A percentile compares a stretch with the other conserved stretches of the same genome.
These are phyloP conservation scores for Phlogophora meticulosa DNA, from an alignment of 2,888 invertebrate species.

Conservation along the genomic window DNA sequence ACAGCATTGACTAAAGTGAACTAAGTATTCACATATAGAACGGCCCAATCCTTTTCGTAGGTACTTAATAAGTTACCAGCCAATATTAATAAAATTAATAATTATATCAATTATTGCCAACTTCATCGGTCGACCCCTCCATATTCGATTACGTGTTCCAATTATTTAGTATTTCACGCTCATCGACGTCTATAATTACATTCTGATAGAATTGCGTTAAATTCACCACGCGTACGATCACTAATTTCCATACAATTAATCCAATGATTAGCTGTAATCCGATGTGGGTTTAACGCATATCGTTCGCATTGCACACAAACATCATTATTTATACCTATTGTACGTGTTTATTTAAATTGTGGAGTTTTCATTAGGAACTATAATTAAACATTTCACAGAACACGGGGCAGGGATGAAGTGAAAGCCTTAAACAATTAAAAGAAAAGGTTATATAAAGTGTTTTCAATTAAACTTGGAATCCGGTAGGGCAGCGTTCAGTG, in stretches of 20 bases:
- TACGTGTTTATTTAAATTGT: constrained; percentile 67
- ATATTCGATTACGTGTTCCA: constrained; percentile 75
- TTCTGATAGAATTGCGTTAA: constrained; percentile 87
- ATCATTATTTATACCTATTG: constrained; percentile 57
- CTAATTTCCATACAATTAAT: constrained; percentile 88
- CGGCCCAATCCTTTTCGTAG: constrained; percentile 11
- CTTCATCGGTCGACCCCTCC: constrained; percentile 59
- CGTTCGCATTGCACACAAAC: constrained; percentile 70
- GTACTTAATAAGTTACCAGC: constrained; percentile 41
- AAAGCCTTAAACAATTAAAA: constrained; percentile 83
- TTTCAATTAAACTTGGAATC: constrained; percentile 89
- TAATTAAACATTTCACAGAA: constrained; percentile 73
- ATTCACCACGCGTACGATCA: constrained; percentile 82
- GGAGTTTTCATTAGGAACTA: constrained; percentile 69
- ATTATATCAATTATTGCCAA: constrained; percentile 58
- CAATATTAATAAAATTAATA: constrained; percentile 59
- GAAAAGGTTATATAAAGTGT: constrained; percentile 84
- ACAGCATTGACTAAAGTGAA: constrained; percentile 2
- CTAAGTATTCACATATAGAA: background rate
- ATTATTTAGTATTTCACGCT: constrained; percentile 88
- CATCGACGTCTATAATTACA: constrained; percentile 88
- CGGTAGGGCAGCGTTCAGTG: constrained; percentile 76
- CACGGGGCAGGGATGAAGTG: constrained; percentile 68
- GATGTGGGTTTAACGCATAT: constrained; percentile 77
- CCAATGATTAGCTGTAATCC: constrained; percentile 86